Percentiles rank a stretch among this genome's conserved stretches.
Evolutionary conservation across 2,113 vertebrate genomes (phyloP).

Genomic region (Periophthalmus modestus): DNA sequence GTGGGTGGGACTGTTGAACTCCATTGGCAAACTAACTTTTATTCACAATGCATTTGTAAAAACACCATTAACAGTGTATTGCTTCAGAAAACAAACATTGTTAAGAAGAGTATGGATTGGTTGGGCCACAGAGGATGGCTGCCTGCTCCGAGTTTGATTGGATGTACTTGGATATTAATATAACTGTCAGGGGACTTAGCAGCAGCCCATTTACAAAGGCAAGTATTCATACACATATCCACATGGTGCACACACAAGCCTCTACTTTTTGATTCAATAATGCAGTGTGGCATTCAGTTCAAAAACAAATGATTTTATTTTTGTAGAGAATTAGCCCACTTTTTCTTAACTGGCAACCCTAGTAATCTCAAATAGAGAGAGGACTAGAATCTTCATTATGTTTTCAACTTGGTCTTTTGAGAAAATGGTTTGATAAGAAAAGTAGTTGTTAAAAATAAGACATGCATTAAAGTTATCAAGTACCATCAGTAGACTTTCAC

Average conservation of each 20-base stretch:
- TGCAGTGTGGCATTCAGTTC: not conserved
- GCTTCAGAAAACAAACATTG: not conserved
- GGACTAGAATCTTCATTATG: constrained; percentile 29
- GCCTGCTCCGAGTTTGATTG: constrained; percentile 11
- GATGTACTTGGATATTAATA: constrained; percentile 25
- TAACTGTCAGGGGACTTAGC: constrained; percentile 19
- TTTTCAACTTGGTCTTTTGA: constrained; percentile 24
- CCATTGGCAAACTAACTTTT: not conserved
- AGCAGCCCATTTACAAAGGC: not conserved
- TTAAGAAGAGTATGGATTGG: not conserved
- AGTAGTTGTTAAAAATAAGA: too few relatives aligned
- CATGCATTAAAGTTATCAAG: too few relatives aligned
- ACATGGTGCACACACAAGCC: not conserved
- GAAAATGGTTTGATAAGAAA: constrained; percentile 1
- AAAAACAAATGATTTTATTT: constrained; percentile 4
- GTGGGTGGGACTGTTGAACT: too few relatives aligned
- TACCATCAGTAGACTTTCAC: too few relatives aligned
- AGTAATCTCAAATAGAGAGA: constrained; percentile 4
- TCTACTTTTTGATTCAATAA: constrained; percentile 1
- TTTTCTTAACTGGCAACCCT: constrained; percentile 3
- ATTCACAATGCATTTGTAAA: constrained; percentile 1
- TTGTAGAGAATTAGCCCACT: not conserved
- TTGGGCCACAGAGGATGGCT: constrained; percentile 20
- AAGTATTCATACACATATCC: not conserved
- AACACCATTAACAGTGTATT: not conserved